Base-by-base conservation (phyloP, 2,113 vertebrate genomes). In the Tupaia chinensis region DNA sequence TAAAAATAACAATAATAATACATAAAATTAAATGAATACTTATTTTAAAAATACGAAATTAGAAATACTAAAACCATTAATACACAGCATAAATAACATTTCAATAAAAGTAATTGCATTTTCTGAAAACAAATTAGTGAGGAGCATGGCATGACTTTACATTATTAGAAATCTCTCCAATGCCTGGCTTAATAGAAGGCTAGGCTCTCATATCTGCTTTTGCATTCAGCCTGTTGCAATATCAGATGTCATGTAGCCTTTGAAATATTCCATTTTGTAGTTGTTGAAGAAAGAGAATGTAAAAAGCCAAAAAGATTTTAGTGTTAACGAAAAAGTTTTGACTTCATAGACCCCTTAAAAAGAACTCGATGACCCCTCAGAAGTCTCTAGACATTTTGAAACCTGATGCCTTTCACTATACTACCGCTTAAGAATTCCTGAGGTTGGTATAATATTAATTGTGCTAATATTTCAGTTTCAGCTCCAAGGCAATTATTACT, bases 391-490 rank as follows among this genome's bases (percentile, higher is more conserved):
- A 83, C 16, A 72, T 16, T 74, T 56, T 81, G 54, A 91, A 94
- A 91, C 63, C 19, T 23, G n/a, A 12, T 69, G 10, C 25, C 3
- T 9, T 76, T 5, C 16, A 22, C 69, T 81, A 66, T 63, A 34
- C 23, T 79, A 19, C 7, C 29, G 76, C 70, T 76, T 92, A 20
- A 25, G 34, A 93, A 69, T 34, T 60, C 44, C 78, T 73, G 27
- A 66, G 68, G 65, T 23, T 29, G 23, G 7, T 27, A 12, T 72
- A 91, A 66, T 93, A 95, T 83, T 92, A 95, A 95, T 79, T 91
- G 27, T 79, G 60, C n/a, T 92, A 93, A 92, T 76, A 87, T 76
- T 84, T 89, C 70, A 32, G 22, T 66, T 92, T 94, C 27, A 27
- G 11, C 53, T 92, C 13, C 84, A 92, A 93, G 70, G 63, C 61